Base-by-base conservation (phyloP, 2,113 vertebrate species). In the Lutjanus erythropterus region DNA sequence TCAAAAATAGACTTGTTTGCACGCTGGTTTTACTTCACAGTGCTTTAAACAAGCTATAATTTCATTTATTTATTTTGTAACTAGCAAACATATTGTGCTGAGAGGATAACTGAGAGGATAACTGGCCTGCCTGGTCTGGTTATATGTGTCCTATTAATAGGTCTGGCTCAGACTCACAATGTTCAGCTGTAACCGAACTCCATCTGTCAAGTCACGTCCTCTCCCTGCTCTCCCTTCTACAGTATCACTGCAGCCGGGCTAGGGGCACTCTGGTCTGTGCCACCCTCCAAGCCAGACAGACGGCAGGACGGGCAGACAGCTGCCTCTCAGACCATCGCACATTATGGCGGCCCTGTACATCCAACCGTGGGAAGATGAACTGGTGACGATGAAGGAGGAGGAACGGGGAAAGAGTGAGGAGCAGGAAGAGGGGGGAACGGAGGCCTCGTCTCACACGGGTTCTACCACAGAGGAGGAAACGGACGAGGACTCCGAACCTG, bases 181-280 rank as follows among this genome's bases (percentile, higher is more conserved):
- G 96, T 97, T 94, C 95, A 96, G 95, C 95, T 96, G 97, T 96
- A 99, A 99, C 94, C 89, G 49, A 95, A 98, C 96, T 94, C 96
- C 95, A 85, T 96, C 94, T 95, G 96, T 95, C 95, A 94, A 96
- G 95, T 95, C 95, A 94, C 92, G 83, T 91, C 84, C 86, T 86
- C 83, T 80, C 80, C 71, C 58, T 90, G 95, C 95, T 96, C 92
- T 94, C 94, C 96, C 95, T 15, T 80, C 88, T 72, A 84, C 95
- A 94, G 95, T 97, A 91, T 96, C 96, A 95, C 87, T 87, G 86
- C 91, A 86, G 89, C 93, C 93, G 84, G 94, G 94, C 93, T 84
- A 78, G 91, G 93, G 94, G 78, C 91, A 95, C 88, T 86, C 74
- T 47, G 70, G 29, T 86, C 76, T 72, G 76, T 94, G 91, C 89